Evolutionary conservation across 2,888 invertebrate species (phyloP).

Genomic region (Andrena chrysosceles): DNA sequence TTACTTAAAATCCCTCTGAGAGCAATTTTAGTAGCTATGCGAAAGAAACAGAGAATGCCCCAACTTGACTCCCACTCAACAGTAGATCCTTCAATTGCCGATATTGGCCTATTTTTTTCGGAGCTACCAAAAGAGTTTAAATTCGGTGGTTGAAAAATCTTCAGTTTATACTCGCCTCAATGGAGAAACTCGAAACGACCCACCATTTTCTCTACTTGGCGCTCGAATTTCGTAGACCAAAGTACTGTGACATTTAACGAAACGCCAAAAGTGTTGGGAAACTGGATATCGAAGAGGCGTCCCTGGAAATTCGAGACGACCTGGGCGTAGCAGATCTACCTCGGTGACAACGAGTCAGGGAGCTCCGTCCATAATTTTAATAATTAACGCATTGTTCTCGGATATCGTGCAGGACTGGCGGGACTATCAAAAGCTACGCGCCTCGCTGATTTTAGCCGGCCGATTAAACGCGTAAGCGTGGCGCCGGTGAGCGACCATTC

Average conservation of each 20-base stretch:
- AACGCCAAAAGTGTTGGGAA: slow-evolving; percentile 5
- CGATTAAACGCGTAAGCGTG: slow-evolving; percentile 16
- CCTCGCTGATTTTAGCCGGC: neutral
- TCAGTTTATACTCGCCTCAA: neutral
- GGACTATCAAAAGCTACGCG: slow-evolving; percentile 15
- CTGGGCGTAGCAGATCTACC: neutral
- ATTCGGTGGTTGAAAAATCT: neutral
- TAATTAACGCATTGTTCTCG: slow-evolving; percentile 24
- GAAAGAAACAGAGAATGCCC: too few relatives aligned
- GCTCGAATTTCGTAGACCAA: slow-evolving; percentile 4
- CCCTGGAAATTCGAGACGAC: slow-evolving; percentile 5
- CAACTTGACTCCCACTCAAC: too few relatives aligned
- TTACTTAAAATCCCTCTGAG: too few relatives aligned
- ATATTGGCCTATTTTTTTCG: neutral
- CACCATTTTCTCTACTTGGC: neutral
- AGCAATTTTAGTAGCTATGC: too few relatives aligned
- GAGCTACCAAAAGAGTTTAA: neutral
- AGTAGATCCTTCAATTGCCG: too few relatives aligned
- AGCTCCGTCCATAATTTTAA: neutral
- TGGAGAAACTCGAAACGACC: neutral
- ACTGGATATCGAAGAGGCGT: neutral
- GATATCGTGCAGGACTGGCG: slow-evolving; percentile 4
- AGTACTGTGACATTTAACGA: neutral
- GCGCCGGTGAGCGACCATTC: neutral
- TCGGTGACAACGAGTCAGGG: neutral